Conservation (phyloP, 2,113 vertebrate species). For the Gopherus evgoodei region DNA sequence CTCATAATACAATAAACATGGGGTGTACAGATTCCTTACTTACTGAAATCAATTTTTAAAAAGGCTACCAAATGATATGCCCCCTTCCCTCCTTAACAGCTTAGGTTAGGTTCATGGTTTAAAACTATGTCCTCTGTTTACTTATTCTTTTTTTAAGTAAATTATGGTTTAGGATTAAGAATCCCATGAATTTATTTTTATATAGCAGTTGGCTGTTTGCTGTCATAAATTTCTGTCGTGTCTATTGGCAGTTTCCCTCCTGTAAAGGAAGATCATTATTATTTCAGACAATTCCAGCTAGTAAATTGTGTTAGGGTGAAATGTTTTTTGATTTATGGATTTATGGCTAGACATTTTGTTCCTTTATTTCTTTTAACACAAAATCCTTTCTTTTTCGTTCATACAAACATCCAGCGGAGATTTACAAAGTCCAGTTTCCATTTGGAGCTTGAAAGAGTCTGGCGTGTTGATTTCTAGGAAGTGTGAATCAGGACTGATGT, state of each 20-base stretch:
- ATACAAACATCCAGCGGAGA: not conserved
- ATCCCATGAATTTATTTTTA: rapidly evolving
- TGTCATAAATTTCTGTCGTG: not conserved
- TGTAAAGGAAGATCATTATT: not conserved
- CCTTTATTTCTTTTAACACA: not conserved
- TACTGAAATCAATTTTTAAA: not conserved
- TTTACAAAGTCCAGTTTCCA: slow-evolving; percentile 27
- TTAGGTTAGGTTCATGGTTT: not conserved
- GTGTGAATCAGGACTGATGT: not conserved
- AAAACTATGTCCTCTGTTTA: not conserved
- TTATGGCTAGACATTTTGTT: slow-evolving; percentile 5
- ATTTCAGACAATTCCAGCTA: not conserved
- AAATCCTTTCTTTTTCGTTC: not conserved
- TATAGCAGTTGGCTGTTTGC: not conserved
- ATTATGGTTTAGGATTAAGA: not conserved
- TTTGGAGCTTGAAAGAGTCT: slow-evolving; percentile 47
- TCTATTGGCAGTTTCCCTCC: not conserved
- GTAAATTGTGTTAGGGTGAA: not conserved
- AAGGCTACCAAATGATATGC: not conserved
- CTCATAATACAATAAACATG: not conserved
- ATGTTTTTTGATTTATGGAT: not conserved
- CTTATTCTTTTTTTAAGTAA: not conserved
- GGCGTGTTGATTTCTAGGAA: slow-evolving; percentile 58
- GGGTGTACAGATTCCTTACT: not conserved
- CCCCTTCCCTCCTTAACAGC: not conserved